A percentile compares a stretch with the other conserved stretches of the same genome.
These are phyloP conservation scores for Ennomos fuscantarius DNA, from an alignment of 2,888 invertebrate species.

Conservation along the genomic window DNA sequence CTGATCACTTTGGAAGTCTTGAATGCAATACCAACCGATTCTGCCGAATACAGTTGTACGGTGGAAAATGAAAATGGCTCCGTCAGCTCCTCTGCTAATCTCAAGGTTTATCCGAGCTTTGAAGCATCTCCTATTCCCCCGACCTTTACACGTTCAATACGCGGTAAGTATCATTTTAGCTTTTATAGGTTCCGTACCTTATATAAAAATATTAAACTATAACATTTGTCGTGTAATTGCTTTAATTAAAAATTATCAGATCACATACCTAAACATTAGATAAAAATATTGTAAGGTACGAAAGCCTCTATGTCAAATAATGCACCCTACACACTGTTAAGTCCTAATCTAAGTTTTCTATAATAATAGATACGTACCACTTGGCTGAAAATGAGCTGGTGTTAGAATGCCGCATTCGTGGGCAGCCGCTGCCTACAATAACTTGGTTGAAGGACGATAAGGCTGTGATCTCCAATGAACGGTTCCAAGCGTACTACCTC, in stretches of 20 bases:
- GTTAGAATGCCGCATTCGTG: slow-evolving; percentile 91
- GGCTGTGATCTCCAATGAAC: slow-evolving; percentile 80
- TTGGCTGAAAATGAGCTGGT: slow-evolving; percentile 89
- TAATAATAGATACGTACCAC: slow-evolving; percentile 87
- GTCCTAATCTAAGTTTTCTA: slow-evolving; percentile 30
- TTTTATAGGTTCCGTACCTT: no score
- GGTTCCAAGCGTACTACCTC: slow-evolving; percentile 87
- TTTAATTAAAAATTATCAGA: no score
- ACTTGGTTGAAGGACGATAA: slow-evolving; percentile 91
- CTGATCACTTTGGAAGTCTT: slow-evolving; percentile 90
- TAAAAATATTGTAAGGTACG: no score
- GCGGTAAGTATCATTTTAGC: slow-evolving; percentile 78
- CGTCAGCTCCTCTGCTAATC: slow-evolving; percentile 87
- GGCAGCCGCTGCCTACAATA: slow-evolving; percentile 89
- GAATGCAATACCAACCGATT: slow-evolving; percentile 87
- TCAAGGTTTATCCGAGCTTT: slow-evolving; percentile 90
- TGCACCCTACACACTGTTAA: no score
- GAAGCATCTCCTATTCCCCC: slow-evolving; percentile 89
- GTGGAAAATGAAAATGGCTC: slow-evolving; percentile 91
- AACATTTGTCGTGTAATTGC: no score
- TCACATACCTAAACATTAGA: no score
- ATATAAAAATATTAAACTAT: no score
- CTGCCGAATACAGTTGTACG: slow-evolving; percentile 92
- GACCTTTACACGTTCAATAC: slow-evolving; percentile 90
- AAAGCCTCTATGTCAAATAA: no score